Evolutionary conservation across 2,888 invertebrate genomes (phyloP).

Genomic region (Trileptium ribeirensis): DNA sequence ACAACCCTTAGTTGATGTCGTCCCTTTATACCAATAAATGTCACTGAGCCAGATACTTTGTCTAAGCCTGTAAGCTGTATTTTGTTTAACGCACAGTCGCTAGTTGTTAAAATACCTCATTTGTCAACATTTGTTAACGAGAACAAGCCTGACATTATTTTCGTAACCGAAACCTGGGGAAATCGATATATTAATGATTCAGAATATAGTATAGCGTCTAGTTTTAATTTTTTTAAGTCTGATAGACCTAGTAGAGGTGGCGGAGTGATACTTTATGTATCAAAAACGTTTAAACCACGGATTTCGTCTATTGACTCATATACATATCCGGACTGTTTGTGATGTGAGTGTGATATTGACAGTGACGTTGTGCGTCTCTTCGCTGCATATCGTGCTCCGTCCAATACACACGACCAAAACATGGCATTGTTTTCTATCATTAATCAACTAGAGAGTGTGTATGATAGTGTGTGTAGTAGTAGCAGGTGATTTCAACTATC

Average conservation of each 20-base stretch:
- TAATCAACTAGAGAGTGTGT: neutral
- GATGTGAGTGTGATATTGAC: neutral
- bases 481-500: neutral
- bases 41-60: too few species aligned
- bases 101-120: neutral
- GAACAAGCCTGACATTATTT: neutral
- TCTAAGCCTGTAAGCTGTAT: neutral
- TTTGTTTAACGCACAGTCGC: neutral
- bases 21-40: too few species aligned
- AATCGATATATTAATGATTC: neutral
- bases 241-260: neutral
- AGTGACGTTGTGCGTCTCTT: neutral
- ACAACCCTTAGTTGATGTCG: neutral
- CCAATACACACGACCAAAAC: neutral
- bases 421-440: neutral
- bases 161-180: neutral
- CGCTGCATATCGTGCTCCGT: neutral
- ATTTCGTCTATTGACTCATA: neutral
- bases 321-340: neutral
- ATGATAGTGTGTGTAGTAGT: neutral
- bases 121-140: neutral
- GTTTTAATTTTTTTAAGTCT: neutral
- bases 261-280: neutral
- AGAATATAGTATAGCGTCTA: neutral
- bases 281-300: neutral